Evolutionary conservation across 1,140 invertebrate species (phyloP).

Genomic region (Holcopasites calliopsidis): DNA sequence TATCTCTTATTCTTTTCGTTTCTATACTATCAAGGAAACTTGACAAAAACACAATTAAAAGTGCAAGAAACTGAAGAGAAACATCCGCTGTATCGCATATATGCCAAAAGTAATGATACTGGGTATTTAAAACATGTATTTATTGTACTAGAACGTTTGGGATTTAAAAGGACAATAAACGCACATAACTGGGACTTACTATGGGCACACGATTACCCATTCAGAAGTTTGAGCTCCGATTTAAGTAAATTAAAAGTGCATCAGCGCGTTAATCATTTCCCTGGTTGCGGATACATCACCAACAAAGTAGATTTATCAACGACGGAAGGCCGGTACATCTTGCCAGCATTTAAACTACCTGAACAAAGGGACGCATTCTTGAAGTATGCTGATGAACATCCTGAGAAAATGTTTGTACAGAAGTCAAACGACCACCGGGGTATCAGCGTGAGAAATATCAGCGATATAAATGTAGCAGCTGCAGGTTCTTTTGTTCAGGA

Average conservation of each 20-base stretch:
- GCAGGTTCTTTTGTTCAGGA: conserved; percentile 94
- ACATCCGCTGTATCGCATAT: conserved; percentile 79
- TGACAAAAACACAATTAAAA: conserved; percentile 44
- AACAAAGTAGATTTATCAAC: conserved; percentile 96
- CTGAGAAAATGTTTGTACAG: conserved; percentile 90
- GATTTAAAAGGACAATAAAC: conserved; percentile 83
- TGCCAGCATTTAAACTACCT: conserved; percentile 93
- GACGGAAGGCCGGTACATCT: conserved; percentile 87
- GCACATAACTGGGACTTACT: conserved; percentile 90
- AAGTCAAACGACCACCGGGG: conserved; percentile 96
- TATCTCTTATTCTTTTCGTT: conserved; percentile 61
- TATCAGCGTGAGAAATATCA: conserved; percentile 87
- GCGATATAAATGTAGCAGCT: conserved; percentile 86
- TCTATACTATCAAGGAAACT: conserved; percentile 50
- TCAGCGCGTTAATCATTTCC: conserved; percentile 96
- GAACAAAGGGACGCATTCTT: conserved; percentile 86
- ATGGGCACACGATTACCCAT: conserved; percentile 97
- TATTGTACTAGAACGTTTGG: conserved; percentile 86
- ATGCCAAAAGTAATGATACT: conserved; percentile 80
- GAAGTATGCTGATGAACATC: conserved; percentile 85
- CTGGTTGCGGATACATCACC: conserved; percentile 95
- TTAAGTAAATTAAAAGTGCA: conserved; percentile 84
- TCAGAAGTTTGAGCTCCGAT: conserved; percentile 82
- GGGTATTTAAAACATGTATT: conserved; percentile 90
- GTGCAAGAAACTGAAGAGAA: conserved; percentile 44